phyloP scores from a whole-genome alignment of 2,888 invertebrate species.

The Sericinus montela region DNA sequence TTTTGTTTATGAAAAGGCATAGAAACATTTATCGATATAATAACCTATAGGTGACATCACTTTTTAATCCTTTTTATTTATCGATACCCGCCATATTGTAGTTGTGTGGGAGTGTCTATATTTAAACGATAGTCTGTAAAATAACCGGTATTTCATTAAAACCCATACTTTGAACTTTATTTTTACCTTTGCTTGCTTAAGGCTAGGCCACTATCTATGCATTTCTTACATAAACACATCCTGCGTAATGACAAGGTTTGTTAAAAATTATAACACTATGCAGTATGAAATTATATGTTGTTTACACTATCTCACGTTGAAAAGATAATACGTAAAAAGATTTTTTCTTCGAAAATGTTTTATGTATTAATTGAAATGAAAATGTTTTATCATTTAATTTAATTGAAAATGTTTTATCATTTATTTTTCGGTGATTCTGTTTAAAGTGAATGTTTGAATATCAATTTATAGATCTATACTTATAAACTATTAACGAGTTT shows the following conservation, averaged over 20 bases:
- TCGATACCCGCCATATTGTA: slow-evolving; percentile 14
- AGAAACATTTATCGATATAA: background rate
- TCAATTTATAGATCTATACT: too few relatives aligned
- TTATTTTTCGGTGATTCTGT: too few relatives aligned
- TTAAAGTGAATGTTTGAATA: too few relatives aligned
- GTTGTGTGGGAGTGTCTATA: slow-evolving; percentile 18
- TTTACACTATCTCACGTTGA: background rate
- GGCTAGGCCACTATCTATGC: background rate
- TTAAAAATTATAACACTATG: background rate
- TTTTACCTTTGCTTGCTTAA: background rate
- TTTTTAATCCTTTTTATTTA: slow-evolving; percentile 12
- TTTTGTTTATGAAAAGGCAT: too few relatives aligned
- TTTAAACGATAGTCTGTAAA: slow-evolving; percentile 19
- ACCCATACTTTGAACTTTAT: slow-evolving; percentile 12
- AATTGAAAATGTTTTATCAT: too few relatives aligned
- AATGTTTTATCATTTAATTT: too few relatives aligned
- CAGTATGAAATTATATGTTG: background rate
- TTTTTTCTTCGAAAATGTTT: too few relatives aligned
- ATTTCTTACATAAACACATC: background rate
- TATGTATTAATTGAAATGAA: too few relatives aligned
- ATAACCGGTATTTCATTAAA: slow-evolving; percentile 22
- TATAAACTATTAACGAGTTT: too few relatives aligned
- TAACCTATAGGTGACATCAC: background rate
- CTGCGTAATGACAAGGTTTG: background rate
- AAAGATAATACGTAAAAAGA: background rate